Base-by-base conservation (phyloP, 1,140 invertebrate genomes). In the Yoshiicerus persimilis region DNA sequence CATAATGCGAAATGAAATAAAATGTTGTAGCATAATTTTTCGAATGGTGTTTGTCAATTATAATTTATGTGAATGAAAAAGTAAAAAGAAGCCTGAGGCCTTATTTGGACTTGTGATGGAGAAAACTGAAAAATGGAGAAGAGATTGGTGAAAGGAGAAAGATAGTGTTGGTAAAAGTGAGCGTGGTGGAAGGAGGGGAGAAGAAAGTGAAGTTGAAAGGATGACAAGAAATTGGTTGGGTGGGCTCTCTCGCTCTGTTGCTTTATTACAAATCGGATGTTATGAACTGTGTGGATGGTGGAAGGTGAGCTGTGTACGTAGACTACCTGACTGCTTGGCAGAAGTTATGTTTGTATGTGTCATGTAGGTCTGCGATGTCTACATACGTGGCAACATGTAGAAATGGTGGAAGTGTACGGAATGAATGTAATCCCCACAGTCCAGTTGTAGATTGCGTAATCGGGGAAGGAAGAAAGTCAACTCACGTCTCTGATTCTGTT, bases 341-440 rank as follows among this genome's bases (percentile, higher is more conserved):
- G 13, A 56, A n/a, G 47, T 56, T 56, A n/a, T n/a, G n/a, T 56
- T 16, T 56, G 47, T 56, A 56, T 56, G 47, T 56, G 20, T 56
- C 47, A n/a, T n/a, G 47, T n/a, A 56, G 47, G 13, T 56, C 1
- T 56, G 47, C 20, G n/a, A n/a, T 56, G 41, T 1, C 8, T 47
- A 56, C 16, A 16, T 47, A 47, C 47, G 47, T 56, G 64, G 11
- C 23, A 70, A 8, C 23, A 70, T 30, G 64, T 36, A 34, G 75
- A 86, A 86, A 75, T 64, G 66, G 47, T 30, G 56, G 23, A 62
- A 86, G 85, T 62, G 85, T 25, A 66, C 5, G 32, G 85, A 64
- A 86, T 38, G 62, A 66, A 64, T 64, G 85, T 86, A 86, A 86
- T 86, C 56, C 85, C 85, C 16, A 64, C 30, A 86, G 85, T 86